Base-by-base conservation (phyloP, 2,888 invertebrate genomes). In the Megalurothrips usitatus region DNA sequence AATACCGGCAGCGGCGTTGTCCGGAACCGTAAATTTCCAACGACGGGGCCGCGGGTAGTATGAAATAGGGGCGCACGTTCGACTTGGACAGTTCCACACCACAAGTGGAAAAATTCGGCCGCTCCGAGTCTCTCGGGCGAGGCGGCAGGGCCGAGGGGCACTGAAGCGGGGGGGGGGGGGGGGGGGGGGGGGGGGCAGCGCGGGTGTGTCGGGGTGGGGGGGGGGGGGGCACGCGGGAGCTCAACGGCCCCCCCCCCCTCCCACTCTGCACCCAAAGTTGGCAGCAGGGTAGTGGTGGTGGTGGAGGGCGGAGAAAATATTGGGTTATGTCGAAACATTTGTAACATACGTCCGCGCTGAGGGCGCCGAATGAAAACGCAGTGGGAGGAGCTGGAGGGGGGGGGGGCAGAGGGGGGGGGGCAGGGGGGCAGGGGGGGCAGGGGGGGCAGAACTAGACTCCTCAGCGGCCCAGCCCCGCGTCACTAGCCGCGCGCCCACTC, bases 31-130 rank as follows among this genome's bases (percentile, higher is more conserved):
- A 52, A 12, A 52, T 52, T 12, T 19, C 19, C 6, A 19, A 19
- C 52, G 12, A 17, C 6, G 58, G 6, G 14, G 58, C n/a, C n/a
- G n/a, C n/a, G n/a, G n/a, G n/a, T n/a, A n/a, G 23, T 6, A 75
- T n/a, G 68, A 17, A 26, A 26, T 12, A 26, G 11, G 68, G 23
- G 68, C 68, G 12, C 12, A 26, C 68, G 23, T 75, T 26, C 23
- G 23, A 75, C 68, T 75, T 75, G 68, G 68, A 75, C 68, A 75
- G 68, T 75, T 75, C 68, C 23, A 23, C 26, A 26, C 68, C 68
- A 26, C 68, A 75, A 75, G 68, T 75, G 68, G 68, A 75, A 75
- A 75, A 75, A 26, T 23, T 26, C 26, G 23, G 26, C 68, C 68
- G 23, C 23, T 43, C 34, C 34, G 34, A 43, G 34, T 43, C 26